phyloP scores from a whole-genome alignment of 2,888 invertebrate species.

The Halictus quadricinctus region DNA sequence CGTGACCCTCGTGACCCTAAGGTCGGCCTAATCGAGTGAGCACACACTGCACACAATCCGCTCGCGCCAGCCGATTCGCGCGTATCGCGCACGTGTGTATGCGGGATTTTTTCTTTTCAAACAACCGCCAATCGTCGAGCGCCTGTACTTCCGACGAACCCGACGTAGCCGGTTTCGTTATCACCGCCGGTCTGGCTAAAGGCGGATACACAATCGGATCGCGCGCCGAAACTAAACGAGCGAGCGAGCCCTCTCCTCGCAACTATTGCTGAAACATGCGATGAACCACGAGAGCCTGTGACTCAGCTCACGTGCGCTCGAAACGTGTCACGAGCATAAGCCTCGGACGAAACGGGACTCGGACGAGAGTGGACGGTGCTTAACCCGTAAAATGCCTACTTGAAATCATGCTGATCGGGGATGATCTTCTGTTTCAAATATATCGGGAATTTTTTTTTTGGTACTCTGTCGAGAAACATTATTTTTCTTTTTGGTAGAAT shows the following conservation, averaged over 20 bases:
- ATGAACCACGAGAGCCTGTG: neutral
- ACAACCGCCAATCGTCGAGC: slow-evolving; percentile 37
- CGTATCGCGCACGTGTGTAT: slow-evolving; percentile 19
- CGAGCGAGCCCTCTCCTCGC: neutral
- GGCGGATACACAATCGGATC: slow-evolving; percentile 15
- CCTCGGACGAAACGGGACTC: neutral
- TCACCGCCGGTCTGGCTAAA: slow-evolving; percentile 29
- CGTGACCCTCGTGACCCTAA: slow-evolving; percentile 54
- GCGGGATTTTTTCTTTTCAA: slow-evolving; percentile 22
- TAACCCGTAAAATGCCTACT: neutral
- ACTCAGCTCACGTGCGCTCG: slow-evolving; percentile 26
- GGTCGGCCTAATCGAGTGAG: slow-evolving; percentile 45
- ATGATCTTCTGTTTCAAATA: neutral
- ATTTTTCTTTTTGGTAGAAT: neutral
- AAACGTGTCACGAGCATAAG: slow-evolving; percentile 20
- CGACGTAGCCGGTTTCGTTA: slow-evolving; percentile 47
- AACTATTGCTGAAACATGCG: slow-evolving; percentile 6
- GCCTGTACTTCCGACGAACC: slow-evolving; percentile 32
- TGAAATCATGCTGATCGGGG: neutral
- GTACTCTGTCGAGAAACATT: no score
- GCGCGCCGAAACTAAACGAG: neutral
- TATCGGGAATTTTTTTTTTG: neutral
- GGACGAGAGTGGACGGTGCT: neutral
- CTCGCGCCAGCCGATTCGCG: slow-evolving; percentile 16
- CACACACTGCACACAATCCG: slow-evolving; percentile 19